Base-by-base conservation (phyloP, 2,888 invertebrate species). In the Stramonita haemastoma region DNA sequence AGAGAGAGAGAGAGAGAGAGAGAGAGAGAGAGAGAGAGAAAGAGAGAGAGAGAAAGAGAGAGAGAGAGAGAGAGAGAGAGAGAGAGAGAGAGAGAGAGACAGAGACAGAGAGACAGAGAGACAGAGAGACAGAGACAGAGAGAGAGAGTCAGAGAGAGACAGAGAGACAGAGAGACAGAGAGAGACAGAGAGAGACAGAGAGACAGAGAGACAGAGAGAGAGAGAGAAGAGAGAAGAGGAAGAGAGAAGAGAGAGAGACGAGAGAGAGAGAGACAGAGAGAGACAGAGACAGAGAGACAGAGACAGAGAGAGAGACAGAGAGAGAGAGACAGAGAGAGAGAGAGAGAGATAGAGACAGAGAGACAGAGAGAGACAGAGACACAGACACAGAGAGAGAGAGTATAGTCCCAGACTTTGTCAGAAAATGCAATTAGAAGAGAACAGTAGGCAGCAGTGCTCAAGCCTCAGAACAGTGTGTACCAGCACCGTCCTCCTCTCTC, bases 381-480 rank as follows among this genome's bases (percentile, higher is more conserved):
- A n/a, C n/a, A n/a, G n/a, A n/a, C n/a, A n/a, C n/a, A n/a, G n/a
- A n/a, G n/a, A n/a, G n/a, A n/a, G n/a, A n/a, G n/a, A n/a, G n/a
- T n/a, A 77, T 22, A 15, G 32, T 8, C 29, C 26, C 32, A 32
- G 29, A 77, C 26, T 26, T 2, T 15, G 77, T 26, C 15, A 77
- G 77, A 77, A 1, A n/a, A n/a, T 8, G 77, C 15, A 15, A 29
- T n/a, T 17, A 11, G 46, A 83, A 22, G 36, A 46, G 19, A 22
- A 83, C 8, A 83, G 13, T 26, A 46, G 22, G 34, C 17, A 83
- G 26, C 36, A 77, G 87, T 1, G 29, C 81, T n/a, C 56, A 79
- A 1, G n/a, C 57, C 77, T n/a, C 46, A 81, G 88, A 73, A 81
- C 15, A 70, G 77, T 77, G 22, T 46, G 87, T 87, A 87, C 77